Conservation (phyloP, 2,797 vertebrate species). For the Rachycentron canadum region DNA sequence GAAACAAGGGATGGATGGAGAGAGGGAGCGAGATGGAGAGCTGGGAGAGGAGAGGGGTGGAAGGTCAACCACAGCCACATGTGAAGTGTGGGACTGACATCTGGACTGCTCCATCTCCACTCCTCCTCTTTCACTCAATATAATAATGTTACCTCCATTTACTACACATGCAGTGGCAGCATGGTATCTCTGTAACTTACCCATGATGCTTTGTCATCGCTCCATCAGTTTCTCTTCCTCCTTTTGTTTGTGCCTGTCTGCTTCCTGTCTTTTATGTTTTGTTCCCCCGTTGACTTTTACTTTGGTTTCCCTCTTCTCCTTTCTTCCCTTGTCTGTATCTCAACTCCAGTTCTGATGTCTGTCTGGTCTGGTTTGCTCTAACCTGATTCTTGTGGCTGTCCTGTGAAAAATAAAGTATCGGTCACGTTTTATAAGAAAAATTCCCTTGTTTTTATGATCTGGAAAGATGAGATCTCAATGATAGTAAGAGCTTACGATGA, state of each 20-base stretch:
- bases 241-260: constrained; percentile 5
- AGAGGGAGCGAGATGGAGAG: constrained; percentile 10
- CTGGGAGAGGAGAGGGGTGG: constrained; percentile 46
- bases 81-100: constrained; percentile 72
- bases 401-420: neutral
- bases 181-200: constrained; percentile 13
- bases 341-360: neutral
- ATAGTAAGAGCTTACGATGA: neutral
- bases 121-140: constrained; percentile 29
- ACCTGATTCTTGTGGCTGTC: neutral
- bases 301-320: neutral
- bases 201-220: constrained; percentile 21
- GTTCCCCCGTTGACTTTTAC: constrained; percentile 3
- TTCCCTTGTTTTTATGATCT: neutral
- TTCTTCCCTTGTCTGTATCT: constrained; percentile 5
- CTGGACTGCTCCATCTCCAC: constrained; percentile 41
- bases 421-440: neutral
- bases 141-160: constrained; percentile 1
- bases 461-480: neutral
- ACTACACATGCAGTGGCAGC: neutral
- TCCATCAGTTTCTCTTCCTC: constrained; percentile 22
- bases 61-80: constrained; percentile 85
- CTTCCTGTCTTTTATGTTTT: constrained; percentile 24
- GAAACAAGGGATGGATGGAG: constrained; percentile 57
- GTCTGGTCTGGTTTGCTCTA: neutral